Percentiles rank a stretch among this genome's conserved stretches.
Conservation (phyloP, 2,797 vertebrate species). For the Sitta carolinensis region DNA sequence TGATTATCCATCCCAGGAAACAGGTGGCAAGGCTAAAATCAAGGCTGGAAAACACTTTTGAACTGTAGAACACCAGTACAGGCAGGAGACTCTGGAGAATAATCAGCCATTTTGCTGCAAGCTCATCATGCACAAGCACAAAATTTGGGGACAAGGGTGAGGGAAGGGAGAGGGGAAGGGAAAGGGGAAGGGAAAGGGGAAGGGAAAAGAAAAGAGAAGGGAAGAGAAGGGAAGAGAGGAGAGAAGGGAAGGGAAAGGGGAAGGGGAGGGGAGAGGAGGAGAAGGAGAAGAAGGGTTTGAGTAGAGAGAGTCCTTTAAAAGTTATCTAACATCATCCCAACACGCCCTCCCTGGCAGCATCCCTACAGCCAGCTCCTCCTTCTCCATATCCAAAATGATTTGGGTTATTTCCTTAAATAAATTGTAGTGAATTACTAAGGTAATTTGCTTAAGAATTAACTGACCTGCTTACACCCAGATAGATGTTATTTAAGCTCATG, state of each 20-base stretch:
- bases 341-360: neutral
- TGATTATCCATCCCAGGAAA: neutral
- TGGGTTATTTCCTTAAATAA: neutral
- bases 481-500: neutral
- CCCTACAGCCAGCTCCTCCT: neutral
- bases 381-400: neutral
- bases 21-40: rapidly evolving
- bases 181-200: no score
- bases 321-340: neutral
- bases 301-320: neutral
- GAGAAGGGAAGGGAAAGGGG: no score
- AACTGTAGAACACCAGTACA: neutral
- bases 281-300: no score
- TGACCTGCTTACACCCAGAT: rapidly evolving
- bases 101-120: neutral
- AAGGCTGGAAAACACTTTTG: neutral
- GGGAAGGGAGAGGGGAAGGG: no score
- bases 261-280: no score
- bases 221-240: no score
- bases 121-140: neutral
- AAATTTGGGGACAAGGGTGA: no score
- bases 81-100: neutral
- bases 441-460: neutral
- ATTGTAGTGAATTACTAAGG: neutral
- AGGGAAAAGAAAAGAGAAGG: no score